Conservation (phyloP, 2,888 invertebrate species). For the Steinernema scapterisci region DNA sequence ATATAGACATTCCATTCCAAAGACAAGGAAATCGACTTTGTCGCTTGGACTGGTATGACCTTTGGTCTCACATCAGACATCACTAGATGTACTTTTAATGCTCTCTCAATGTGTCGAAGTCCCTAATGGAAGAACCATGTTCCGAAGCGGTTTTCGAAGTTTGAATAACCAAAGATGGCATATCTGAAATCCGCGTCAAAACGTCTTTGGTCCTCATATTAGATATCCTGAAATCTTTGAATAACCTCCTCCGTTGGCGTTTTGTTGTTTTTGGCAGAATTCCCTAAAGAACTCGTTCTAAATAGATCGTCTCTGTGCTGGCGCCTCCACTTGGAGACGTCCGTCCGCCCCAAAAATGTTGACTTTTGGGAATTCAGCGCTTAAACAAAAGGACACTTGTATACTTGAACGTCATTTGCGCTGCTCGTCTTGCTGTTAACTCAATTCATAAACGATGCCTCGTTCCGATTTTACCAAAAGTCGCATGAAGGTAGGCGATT, state of each 20-base stretch:
- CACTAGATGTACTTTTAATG: too few species aligned
- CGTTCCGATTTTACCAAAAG: not conserved
- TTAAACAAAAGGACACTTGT: not conserved
- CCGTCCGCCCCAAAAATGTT: conserved; percentile 25
- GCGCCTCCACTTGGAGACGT: conserved; percentile 1
- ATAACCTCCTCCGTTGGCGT: not conserved
- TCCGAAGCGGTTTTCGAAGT: too few species aligned
- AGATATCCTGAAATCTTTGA: too few species aligned
- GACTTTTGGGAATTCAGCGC: conserved; percentile 19
- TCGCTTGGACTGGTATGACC: too few species aligned
- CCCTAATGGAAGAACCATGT: too few species aligned
- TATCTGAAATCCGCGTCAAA: too few species aligned
- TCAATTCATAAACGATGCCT: not conserved
- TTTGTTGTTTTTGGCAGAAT: conserved; percentile 18
- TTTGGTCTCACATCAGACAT: too few species aligned
- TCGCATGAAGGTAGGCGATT: conserved; percentile 4
- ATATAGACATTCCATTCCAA: too few species aligned
- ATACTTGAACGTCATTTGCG: not conserved
- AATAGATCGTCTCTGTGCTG: conserved; percentile 20
- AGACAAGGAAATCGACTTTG: too few species aligned
- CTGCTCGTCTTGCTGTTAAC: not conserved
- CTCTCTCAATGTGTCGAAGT: too few species aligned
- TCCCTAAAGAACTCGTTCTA: conserved; percentile 28
- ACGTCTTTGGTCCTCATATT: too few species aligned
- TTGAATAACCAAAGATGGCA: too few species aligned